Conservation (phyloP, 2,888 invertebrate species). For the Himalopsyche anomala region DNA sequence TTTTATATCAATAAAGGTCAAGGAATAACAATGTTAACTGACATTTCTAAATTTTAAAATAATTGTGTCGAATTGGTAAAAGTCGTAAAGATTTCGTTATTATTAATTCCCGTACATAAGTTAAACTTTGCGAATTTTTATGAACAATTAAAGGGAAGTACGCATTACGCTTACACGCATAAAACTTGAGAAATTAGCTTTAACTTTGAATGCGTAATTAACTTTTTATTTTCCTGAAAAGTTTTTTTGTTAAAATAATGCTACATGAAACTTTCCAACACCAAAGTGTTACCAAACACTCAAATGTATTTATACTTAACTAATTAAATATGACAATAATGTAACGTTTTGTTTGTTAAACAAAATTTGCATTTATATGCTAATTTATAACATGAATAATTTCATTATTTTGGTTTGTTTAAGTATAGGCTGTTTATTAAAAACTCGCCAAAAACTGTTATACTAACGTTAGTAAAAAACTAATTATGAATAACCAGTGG, state of each 20-base stretch:
- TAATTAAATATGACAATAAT: too few species aligned
- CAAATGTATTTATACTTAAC: too few species aligned
- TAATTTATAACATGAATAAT: neutral
- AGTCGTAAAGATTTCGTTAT: neutral
- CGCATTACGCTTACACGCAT: constrained; percentile 1
- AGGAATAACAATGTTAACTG: too few species aligned
- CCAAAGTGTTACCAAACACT: neutral
- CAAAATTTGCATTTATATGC: neutral
- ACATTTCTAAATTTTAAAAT: too few species aligned
- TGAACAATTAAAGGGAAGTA: constrained; percentile 17
- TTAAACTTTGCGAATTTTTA: constrained; percentile 17
- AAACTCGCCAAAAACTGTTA: too few species aligned
- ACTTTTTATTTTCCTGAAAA: constrained; percentile 28
- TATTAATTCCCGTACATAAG: constrained; percentile 29
- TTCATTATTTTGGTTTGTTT: neutral
- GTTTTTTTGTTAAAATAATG: too few species aligned
- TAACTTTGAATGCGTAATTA: constrained; percentile 14
- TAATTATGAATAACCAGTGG: too few species aligned
- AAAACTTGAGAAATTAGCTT: constrained; percentile 17
- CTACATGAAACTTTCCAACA: too few species aligned
- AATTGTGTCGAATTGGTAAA: too few species aligned
- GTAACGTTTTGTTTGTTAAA: neutral
- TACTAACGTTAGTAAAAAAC: too few species aligned
- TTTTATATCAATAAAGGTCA: too few species aligned
- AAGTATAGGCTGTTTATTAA: neutral